phyloP scores from a whole-genome alignment of 2,888 invertebrate species.

The Oxystoma pomonae region DNA sequence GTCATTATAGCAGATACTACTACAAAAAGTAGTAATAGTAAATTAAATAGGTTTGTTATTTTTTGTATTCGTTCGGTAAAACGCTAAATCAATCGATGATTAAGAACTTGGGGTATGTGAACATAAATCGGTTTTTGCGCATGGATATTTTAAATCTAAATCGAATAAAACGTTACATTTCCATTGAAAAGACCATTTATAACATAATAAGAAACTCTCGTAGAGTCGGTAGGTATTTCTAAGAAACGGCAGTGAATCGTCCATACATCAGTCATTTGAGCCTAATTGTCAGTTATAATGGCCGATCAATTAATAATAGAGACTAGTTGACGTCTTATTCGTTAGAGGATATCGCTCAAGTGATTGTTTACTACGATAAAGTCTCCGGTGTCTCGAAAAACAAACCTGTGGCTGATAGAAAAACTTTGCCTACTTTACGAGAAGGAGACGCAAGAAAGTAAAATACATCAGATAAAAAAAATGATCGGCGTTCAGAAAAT shows the following conservation, averaged over 20 bases:
- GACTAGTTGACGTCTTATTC: slow-evolving; percentile 33
- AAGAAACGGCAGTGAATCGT: slow-evolving; percentile 14
- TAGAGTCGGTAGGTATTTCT: slow-evolving; percentile 6
- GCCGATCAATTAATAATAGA: slow-evolving; percentile 35
- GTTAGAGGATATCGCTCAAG: slow-evolving; percentile 19
- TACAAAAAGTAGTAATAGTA: too few species aligned
- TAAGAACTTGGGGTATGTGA: background rate
- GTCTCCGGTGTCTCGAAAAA: background rate
- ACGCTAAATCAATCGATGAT: background rate
- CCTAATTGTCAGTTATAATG: slow-evolving; percentile 36
- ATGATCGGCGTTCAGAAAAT: too few species aligned
- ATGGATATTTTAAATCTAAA: background rate
- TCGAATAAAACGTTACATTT: slow-evolving; percentile 4
- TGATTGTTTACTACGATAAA: slow-evolving; percentile 23
- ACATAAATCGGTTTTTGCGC: slow-evolving; percentile 2
- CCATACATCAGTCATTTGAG: slow-evolving; percentile 30
- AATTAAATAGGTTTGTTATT: too few species aligned
- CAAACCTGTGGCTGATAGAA: too few species aligned
- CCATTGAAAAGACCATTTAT: slow-evolving; percentile 5
- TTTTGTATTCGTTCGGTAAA: too few species aligned
- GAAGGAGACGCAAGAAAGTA: background rate
- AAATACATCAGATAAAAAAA: slow-evolving; percentile 13
- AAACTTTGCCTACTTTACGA: background rate
- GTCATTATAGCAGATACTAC: too few species aligned
- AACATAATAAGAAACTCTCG: slow-evolving; percentile 13